A percentile compares a stretch with the other conserved stretches of the same genome.
These are phyloP conservation scores for cat (Felis catus) DNA, from an alignment of 2,113 vertebrate species.

Conservation along the genomic window DNA sequence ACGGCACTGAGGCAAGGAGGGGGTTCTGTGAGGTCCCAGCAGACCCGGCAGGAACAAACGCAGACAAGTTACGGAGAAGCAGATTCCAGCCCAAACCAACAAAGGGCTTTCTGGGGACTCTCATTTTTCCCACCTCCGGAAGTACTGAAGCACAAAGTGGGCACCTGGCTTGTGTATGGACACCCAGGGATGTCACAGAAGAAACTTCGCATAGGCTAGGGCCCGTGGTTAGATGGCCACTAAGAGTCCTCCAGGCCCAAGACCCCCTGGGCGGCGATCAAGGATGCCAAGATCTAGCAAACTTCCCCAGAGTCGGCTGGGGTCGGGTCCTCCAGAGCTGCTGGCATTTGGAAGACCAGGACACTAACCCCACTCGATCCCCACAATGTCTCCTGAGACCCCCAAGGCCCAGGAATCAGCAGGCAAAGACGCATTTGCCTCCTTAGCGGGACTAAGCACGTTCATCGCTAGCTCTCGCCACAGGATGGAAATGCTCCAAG, in stretches of 20 bases:
- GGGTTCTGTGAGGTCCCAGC: neutral
- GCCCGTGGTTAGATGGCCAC: too few species aligned
- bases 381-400: neutral
- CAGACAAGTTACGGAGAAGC: neutral
- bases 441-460: neutral
- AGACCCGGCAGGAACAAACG: neutral
- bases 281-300: neutral
- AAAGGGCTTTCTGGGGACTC: neutral
- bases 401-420: too few species aligned
- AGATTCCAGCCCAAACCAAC: neutral
- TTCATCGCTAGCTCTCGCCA: neutral
- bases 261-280: neutral
- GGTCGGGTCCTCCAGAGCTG: neutral
- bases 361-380: too few species aligned
- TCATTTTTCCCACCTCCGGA: neutral
- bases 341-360: neutral
- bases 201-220: neutral
- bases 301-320: neutral
- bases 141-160: neutral
- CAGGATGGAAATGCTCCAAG: neutral
- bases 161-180: too few species aligned
- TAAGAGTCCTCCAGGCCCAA: neutral
- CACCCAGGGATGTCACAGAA: neutral
- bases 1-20: fast-evolving
- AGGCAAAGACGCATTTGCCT: neutral